Base-by-base conservation (phyloP, 35 echinoderm and acorn worm genomes). In the Chiridota heheva region DNA sequence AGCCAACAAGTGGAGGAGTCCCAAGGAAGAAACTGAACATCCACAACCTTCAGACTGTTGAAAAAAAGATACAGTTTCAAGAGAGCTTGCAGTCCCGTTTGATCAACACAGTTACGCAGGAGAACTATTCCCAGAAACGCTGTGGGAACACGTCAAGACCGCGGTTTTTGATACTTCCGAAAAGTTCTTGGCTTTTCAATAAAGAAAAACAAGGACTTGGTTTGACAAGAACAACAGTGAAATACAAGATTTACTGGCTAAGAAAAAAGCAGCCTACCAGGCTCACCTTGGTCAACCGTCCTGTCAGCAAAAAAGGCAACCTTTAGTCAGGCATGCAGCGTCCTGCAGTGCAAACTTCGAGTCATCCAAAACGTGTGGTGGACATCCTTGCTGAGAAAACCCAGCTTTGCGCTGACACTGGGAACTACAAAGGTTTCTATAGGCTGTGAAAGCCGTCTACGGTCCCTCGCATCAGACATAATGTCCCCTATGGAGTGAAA, bases 171-270 rank as follows among this genome's bases (percentile, higher is more conserved):
- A 78, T 36, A n/a, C 63, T 24, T 80, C 73, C 17, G 62, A 68
- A 38, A 62, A 86, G 56, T 24, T 80, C 10, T 40, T 80, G 13
- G 44, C 61, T 13, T 37, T 20, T 31, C 39, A 30, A 20, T 38
- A 8, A 3, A 87, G 42, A 36, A 87, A 78, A 36, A 87, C 67
- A 34, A 80, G 44, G 70, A 63, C 78, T 44, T 80, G 85, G 70
- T 75, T 85, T 75, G 67, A 85, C 36, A 73, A 77, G 56, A 86
- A 86, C 60, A 47, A 86, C 45, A 8, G 33, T 36, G 84, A 78
- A 36, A 78, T 78, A 16, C 84, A 86, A 17, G 26, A 58, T 35
- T 60, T 86, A 32, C 36, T 77, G 58, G 47, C 3, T 28, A 63
- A 85, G 57, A 63, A 85, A 57, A 60, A 37, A 12, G 34, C 76